phyloP scores from a whole-genome alignment of 1,140 invertebrate species.

The Drosophila trapezifrons region DNA sequence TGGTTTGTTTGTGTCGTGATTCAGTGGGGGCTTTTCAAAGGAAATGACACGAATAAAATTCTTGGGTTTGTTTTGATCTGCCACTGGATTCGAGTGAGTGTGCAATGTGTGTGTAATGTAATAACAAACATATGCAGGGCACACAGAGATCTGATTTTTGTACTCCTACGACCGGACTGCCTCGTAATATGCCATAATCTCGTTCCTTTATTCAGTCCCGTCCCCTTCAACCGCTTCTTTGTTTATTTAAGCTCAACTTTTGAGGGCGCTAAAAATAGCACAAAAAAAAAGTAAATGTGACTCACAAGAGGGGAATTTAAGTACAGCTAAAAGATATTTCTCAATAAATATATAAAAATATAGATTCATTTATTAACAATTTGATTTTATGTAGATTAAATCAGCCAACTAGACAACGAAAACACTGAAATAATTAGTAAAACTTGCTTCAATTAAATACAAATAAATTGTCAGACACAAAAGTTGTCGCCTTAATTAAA shows the following conservation, averaged over 20 bases:
- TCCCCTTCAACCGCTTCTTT: slow-evolving; percentile 12
- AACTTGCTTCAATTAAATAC: background rate
- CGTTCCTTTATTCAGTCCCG: slow-evolving; percentile 15
- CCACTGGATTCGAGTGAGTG: slow-evolving; percentile 6
- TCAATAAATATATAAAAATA: background rate
- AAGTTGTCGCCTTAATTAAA: slow-evolving; percentile 4
- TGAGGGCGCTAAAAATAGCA: slow-evolving; percentile 16
- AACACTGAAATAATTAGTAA: no score
- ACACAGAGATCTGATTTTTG: slow-evolving; percentile 9
- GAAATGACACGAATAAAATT: slow-evolving; percentile 31
- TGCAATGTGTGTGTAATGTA: slow-evolving; percentile 5
- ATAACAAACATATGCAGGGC: slow-evolving; percentile 29
- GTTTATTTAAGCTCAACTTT: slow-evolving; percentile 31
- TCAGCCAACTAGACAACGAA: no score
- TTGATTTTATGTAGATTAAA: no score
- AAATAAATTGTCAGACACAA: background rate
- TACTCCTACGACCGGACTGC: slow-evolving; percentile 10
- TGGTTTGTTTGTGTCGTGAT: slow-evolving; percentile 26
- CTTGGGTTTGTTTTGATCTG: slow-evolving; percentile 27
- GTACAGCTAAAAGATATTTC: background rate
- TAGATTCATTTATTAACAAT: no score
- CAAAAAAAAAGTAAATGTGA: slow-evolving; percentile 5
- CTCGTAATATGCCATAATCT: slow-evolving; percentile 4
- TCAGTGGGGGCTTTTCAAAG: slow-evolving; percentile 31
- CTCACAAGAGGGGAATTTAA: background rate